Evolutionary conservation across 2,113 vertebrate species (phyloP).

Genomic region (Mesitornis unicolor): DNA sequence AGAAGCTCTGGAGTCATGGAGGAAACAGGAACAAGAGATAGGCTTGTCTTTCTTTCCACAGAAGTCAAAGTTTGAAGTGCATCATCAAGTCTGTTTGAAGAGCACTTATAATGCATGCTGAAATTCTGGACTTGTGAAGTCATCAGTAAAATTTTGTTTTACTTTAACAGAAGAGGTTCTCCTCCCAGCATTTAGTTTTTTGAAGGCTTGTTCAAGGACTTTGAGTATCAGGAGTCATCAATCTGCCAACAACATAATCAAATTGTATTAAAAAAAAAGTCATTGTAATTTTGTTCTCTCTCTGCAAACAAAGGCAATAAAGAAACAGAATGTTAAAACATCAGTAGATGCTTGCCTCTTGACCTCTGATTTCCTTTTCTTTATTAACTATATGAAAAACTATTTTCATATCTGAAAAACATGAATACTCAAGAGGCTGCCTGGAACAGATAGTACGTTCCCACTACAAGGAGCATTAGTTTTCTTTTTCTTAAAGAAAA

Average conservation of each 20-base stretch:
- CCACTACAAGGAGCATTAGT: background rate
- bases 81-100: background rate
- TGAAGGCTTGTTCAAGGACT: background rate
- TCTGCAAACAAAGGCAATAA: background rate
- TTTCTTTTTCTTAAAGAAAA: background rate
- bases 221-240: background rate
- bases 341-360: background rate
- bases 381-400: background rate
- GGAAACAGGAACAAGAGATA: background rate
- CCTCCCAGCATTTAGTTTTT: background rate
- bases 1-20: background rate
- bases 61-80: background rate
- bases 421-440: background rate
- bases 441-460: background rate
- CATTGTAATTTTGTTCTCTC: background rate
- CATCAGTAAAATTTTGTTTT: background rate
- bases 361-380: background rate
- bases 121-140: background rate
- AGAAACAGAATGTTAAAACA: background rate
- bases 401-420: background rate
- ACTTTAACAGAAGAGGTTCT: background rate
- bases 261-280: background rate
- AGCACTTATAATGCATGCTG: rapidly evolving
- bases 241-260: background rate
- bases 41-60: background rate